Evolutionary conservation across 2,888 invertebrate genomes (phyloP), one percentile per base, ranked within the genome.

Genomic region (Scaptomyza reducta): DNA sequence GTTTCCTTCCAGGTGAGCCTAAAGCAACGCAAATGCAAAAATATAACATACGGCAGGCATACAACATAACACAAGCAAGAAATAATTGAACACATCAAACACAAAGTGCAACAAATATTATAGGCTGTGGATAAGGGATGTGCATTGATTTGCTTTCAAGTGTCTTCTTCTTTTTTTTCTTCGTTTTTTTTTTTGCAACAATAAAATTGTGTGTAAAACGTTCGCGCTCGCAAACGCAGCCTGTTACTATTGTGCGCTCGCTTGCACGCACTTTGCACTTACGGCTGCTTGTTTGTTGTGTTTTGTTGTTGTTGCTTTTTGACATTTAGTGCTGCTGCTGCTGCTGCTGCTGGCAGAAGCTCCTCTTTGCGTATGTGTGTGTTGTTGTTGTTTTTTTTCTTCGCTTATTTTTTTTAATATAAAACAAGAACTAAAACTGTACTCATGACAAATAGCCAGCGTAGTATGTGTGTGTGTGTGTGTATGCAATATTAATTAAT

Each of bases 251-350:
- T 65, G 88, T 83, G 74, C 65, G 70, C 78, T 88, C 88, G 51
- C 87, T 84, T 76, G 53, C 80, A 75, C 84, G 11, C 61, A 47
- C 44, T 46, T 31, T 6, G 7, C 25, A 41, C 65, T 75, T 70
- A 75, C 41, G 75, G 63, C 11, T 25, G 33, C 46, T 42, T 60
- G 58, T 83, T 86, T 86, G 88, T 87, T 82, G 76, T 84, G 87
- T 71, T 82, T 84, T 85, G 83, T 68, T 87, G 77, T 79, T 79
- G 86, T 87, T 84, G 69, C 72, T 51, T 69, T 69, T 75, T 76
- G 70, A 71, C 82, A 88, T 72, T 83, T 77, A 47, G 10, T 16
- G 66, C n/a, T n/a, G n/a, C n/a, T n/a, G n/a, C n/a, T 40, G 47
- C 35, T 35, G 18, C 45, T 47, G 25, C 45, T 42, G 47, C 44